A percentile compares a stretch with the other conserved stretches of the same genome.
Evolutionary conservation across 2,113 vertebrate genomes (phyloP).

Genomic region (Thalassoma bifasciatum): DNA sequence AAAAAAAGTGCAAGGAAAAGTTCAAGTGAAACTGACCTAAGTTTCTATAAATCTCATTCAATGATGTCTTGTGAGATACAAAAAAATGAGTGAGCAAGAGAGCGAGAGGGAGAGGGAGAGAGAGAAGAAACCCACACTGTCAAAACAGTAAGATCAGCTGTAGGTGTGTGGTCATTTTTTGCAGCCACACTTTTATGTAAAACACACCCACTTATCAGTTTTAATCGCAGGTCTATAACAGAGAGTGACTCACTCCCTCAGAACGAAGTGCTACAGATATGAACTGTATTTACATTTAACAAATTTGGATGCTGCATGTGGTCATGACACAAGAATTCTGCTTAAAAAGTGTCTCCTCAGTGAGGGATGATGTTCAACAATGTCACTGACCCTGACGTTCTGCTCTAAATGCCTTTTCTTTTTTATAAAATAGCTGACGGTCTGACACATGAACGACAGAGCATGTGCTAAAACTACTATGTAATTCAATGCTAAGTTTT

Average conservation of each 20-base stretch:
- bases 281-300: constrained; percentile 35
- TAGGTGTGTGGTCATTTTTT: constrained; percentile 63
- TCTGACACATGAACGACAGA: no score
- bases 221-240: constrained; percentile 48
- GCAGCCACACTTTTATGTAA: constrained; percentile 43
- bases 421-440: no score
- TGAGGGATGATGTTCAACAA: not conserved
- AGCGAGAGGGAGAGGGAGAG: no score
- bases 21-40: not conserved
- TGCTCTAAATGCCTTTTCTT: not conserved
- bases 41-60: not conserved
- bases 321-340: not conserved
- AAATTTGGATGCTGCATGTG: constrained; percentile 2
- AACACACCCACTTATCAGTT: constrained; percentile 60
- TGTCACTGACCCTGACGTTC: not conserved
- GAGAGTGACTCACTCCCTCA: constrained; percentile 43
- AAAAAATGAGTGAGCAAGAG: no score
- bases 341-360: constrained; percentile 5
- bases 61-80: not conserved
- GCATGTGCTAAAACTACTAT: no score
- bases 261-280: constrained; percentile 26
- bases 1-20: constrained; percentile 5
- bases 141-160: constrained; percentile 45
- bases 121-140: not conserved
- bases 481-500: no score